Base-by-base conservation (phyloP, 2,113 vertebrate genomes). In the Cynoglossus semilaevis region DNA sequence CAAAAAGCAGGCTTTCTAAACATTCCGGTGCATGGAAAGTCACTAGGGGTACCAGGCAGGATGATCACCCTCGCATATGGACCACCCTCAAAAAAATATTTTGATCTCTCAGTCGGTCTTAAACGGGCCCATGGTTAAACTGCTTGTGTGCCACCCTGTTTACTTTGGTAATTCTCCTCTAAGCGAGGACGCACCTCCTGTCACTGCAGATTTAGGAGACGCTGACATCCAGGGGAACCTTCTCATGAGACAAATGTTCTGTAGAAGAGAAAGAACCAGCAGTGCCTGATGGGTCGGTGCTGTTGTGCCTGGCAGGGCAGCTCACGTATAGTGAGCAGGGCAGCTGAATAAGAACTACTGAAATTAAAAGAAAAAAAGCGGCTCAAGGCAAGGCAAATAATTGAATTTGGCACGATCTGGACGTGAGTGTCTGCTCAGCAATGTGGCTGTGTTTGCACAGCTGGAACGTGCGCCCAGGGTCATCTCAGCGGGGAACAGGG, bases 361-460 rank as follows among this genome's bases (percentile, higher is more conserved):
- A 82, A 83, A 77, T 54, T 41, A 79, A 79, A 76, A 35, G 56
- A 6, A 72, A 53, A 49, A 58, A 53, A 55, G 69, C 74, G 47
- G 49, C 58, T 78, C 64, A 73, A 75, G 65, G 76, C 79, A 71
- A 83, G 71, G 63, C 70, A 80, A 84, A 85, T 81, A 83, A 82
- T 79, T 81, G 70, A 67, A 88, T 83, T 87, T 88, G 83, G 82
- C 82, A 70, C 37, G 37, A 76, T 47, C 65, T 65, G 74, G 75
- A 71, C 38, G 49, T 50, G 61, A 77, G 43, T 78, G 74, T 79
- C 77, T 78, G 80, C 58, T 81, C 70, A 74, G 82, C 72, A 74
- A 79, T 81, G 70, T 41, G 66, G 73, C 55, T 47, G 37, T 86
- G 83, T 90, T 90, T 90, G 79, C 68, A 83, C 85, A 88, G 85